Base-by-base conservation (phyloP, 2,888 invertebrate species). In the Eilema sororculum region DNA sequence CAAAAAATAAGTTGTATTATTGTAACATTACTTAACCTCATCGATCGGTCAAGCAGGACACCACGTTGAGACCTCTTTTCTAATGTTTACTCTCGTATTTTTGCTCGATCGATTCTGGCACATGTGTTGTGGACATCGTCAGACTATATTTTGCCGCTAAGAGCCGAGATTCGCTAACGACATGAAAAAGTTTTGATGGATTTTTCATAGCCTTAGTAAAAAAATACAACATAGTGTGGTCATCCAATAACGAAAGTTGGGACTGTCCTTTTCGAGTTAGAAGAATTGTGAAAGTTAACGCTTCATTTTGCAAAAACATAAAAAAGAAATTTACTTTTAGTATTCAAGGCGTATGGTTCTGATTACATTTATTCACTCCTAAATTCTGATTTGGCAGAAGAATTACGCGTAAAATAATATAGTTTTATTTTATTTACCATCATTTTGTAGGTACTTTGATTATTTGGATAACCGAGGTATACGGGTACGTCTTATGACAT, bases 111-210 rank as follows among this genome's bases (percentile, higher is more conserved):
- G 77, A 85, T 83, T 78, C 46, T 60, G 78, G 63, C 85, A 76
- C 82, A 86, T 84, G 74, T 84, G 84, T 78, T 78, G 76, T 78
- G 68, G 73, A 81, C 80, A 82, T 80, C 76, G 81, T 88, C 87
- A 86, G 60, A 52, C 41, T 61, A 60, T 41, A 46, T 61, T 67
- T 86, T 84, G 76, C 72, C 79, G 78, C 80, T 83, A 85, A 84
- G 58, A 57, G 84, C 84, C 82, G 84, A 86, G 83, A 85, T 79
- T 84, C 86, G 86, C 91, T 93, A 93, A 93, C 93, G 92, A 93
- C 84, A 86, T 89, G 88, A 92, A 93, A 33, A 93, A 91, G 83
- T 90, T 90, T 86, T 86, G 89, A 93, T 92, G 91, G 90, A 89
- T 90, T 89, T 93, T 92, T 91, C 92, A 92, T 93, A 86, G 86